Evolutionary conservation across 2,797 vertebrate species (phyloP).

Genomic region (Garrulus glandarius): DNA sequence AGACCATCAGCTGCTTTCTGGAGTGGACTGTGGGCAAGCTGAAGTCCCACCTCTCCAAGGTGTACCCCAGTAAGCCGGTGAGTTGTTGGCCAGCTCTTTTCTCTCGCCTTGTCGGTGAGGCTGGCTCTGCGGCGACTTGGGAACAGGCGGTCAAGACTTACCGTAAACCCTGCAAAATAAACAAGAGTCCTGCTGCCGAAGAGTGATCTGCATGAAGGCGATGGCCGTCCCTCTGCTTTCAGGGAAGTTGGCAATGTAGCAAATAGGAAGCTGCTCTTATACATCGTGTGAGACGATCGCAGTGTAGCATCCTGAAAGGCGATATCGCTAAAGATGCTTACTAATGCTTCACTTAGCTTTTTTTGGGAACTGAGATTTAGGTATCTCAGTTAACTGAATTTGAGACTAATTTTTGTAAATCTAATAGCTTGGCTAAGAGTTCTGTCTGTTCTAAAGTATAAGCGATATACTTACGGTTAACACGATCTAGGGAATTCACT

Average conservation of each 20-base stretch:
- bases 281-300: accelerated
- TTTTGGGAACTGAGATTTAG: neutral
- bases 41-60: slow-evolving; percentile 87
- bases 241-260: neutral
- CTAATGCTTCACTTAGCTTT: neutral
- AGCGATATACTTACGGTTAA: accelerated
- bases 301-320: neutral
- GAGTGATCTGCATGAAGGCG: neutral
- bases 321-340: neutral
- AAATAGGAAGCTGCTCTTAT: neutral
- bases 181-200: neutral
- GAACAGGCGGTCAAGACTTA: neutral
- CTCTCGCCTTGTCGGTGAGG: accelerated
- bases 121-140: neutral
- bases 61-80: slow-evolving; percentile 93
- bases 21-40: slow-evolving; percentile 94
- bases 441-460: neutral
- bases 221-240: neutral
- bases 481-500: accelerated
- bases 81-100: slow-evolving; percentile 57
- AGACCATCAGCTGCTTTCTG: slow-evolving; percentile 89
- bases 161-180: neutral
- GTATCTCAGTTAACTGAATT: neutral
- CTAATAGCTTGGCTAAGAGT: neutral
- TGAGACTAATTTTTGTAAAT: neutral